Percentiles rank a stretch among this genome's conserved stretches.
These are phyloP conservation scores for Grapholita molesta DNA, from an alignment of 1,140 invertebrate genomes.

Conservation along the genomic window DNA sequence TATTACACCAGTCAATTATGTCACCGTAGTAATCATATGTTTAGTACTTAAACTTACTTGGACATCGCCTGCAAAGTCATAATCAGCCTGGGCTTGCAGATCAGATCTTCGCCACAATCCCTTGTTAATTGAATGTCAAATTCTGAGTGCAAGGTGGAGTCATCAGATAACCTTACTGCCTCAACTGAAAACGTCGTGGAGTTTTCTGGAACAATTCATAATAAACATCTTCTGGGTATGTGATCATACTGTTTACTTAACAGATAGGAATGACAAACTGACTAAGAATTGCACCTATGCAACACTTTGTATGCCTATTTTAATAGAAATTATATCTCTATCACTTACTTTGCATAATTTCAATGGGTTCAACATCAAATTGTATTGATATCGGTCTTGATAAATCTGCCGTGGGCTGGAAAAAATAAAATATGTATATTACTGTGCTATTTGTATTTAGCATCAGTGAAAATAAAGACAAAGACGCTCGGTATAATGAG, in stretches of 20 bases:
- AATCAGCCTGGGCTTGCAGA: conserved; percentile 52
- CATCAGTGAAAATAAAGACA: conserved; percentile 2
- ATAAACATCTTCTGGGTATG: not conserved
- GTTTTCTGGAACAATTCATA: conserved; percentile 28
- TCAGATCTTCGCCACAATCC: conserved; percentile 64
- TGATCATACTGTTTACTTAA: no score
- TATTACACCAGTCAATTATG: no score
- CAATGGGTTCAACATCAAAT: conserved; percentile 39
- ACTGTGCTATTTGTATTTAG: not conserved
- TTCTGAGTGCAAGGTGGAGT: conserved; percentile 43
- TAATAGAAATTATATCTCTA: no score
- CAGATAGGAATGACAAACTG: no score
- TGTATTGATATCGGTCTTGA: conserved; percentile 57
- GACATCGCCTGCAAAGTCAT: conserved; percentile 48
- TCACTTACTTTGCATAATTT: conserved; percentile 44
- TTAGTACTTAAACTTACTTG: not conserved
- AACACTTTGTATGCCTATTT: no score
- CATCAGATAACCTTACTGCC: conserved; percentile 48
- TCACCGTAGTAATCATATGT: not conserved
- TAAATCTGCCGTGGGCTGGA: conserved; percentile 59
- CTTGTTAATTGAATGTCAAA: conserved; percentile 56
- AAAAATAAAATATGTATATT: conserved; percentile 25
- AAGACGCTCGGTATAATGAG: no score
- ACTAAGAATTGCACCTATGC: no score
- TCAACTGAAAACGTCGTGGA: conserved; percentile 29